Base-by-base conservation (phyloP, 2,888 invertebrate species). In the Drosophila peninsularis region DNA sequence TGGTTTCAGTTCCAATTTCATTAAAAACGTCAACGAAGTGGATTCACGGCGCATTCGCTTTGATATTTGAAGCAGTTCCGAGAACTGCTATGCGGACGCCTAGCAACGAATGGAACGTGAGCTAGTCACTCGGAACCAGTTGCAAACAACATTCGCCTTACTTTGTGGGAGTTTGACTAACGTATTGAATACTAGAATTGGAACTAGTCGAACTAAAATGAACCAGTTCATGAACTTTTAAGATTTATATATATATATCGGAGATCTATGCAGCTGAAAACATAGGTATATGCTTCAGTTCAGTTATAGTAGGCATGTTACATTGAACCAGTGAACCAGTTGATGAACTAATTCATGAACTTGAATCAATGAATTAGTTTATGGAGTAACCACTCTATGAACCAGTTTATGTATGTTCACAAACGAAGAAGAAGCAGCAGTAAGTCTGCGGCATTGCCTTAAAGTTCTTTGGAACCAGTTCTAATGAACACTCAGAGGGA, bases 1-100 rank as follows among this genome's bases (percentile, higher is more conserved):
- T 42, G 34, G n/a, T 13, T 27, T 57, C 54, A 24, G 52, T 37
- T 77, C 55, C 75, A 77, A 77, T 77, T 67, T 77, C 60, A 77
- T 72, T 72, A 72, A 67, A 66, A 52, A 54, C 61, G 34, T 32
- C 65, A 41, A 55, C 56, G 50, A 32, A 39, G 37, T 41, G 49
- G 19, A 21, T 24, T 39, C 39, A 45, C 39, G 24, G 27, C 41
- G 39, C 47, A 11, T 1, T 11, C 37, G 21, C 71, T 71, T 75
- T 75, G 76, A 75, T 61, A 75, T 71, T 5, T 19, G 21, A 50
- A n/a, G 0, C 30, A 32, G 30, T 32, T 47, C 47, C 30, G 0
- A 13, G 47, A 41, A 61, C 17, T 47, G 10, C 11, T n/a, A 24
- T 24, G 24, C n/a, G n/a, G n/a, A n/a, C n/a, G n/a, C n/a, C 5